Conservation (phyloP, 2,888 invertebrate species). For the Invenusta paracnida region DNA sequence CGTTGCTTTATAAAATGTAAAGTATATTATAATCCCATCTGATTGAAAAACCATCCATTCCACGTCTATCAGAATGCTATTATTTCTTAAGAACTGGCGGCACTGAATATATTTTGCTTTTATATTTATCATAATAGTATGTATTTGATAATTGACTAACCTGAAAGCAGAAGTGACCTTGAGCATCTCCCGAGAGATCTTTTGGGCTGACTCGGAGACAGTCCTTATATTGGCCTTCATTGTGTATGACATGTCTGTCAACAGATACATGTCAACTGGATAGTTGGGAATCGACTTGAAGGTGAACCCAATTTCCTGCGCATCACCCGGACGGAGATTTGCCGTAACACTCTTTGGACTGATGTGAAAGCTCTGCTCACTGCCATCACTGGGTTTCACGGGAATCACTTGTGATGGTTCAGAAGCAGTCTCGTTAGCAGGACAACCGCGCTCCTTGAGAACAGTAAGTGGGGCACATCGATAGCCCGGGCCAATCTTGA, state of each 20-base stretch:
- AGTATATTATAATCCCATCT: no score
- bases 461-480: not conserved
- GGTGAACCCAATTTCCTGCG: constrained; percentile 59
- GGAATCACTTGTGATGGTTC: not conserved
- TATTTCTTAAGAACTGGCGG: no score
- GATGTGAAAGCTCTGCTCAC: not conserved
- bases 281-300: constrained; percentile 77
- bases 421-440: not conserved
- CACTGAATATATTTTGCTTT: no score
- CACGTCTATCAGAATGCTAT: no score
- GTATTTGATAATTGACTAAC: no score
- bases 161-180: not conserved
- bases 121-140: no score
- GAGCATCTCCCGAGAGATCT: not conserved
- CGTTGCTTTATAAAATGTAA: no score
- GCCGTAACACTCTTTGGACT: not conserved
- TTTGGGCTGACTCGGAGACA: constrained; percentile 42
- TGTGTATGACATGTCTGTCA: constrained; percentile 97
- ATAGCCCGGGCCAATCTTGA: not conserved
- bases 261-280: constrained; percentile 94
- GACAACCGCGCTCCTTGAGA: not conserved
- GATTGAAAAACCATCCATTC: no score
- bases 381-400: not conserved
- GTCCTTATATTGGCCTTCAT: constrained; percentile 79
- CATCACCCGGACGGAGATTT: constrained; percentile 47